phyloP scores from a whole-genome alignment of 2,888 invertebrate species.

The Calameuta pallipes region DNA sequence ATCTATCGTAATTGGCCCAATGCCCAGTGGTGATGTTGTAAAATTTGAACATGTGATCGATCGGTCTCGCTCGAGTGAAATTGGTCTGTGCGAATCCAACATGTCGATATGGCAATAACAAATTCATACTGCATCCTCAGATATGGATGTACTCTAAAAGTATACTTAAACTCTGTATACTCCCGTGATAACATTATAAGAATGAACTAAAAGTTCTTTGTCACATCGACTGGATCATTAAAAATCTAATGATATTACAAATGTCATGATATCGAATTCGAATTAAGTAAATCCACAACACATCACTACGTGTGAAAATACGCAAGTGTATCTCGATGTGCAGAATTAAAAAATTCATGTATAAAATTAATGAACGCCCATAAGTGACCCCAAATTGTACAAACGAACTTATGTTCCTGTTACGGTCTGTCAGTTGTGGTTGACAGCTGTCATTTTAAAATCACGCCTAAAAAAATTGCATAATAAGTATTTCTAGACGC shows the following conservation, averaged over 20 bases:
- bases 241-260: neutral
- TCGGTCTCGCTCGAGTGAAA: slow-evolving; percentile 33
- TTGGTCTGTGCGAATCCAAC: slow-evolving; percentile 22
- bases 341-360: slow-evolving; percentile 8
- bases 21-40: slow-evolving; percentile 45
- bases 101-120: no score
- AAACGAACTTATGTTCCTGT: slow-evolving; percentile 33
- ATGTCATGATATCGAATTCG: neutral
- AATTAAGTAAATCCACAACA: neutral
- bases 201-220: no score
- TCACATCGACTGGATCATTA: neutral
- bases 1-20: slow-evolving; percentile 40
- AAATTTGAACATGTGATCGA: slow-evolving; percentile 54
- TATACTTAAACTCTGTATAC: no score
- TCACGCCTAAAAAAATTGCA: slow-evolving; percentile 49
- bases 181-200: no score
- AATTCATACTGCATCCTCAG: no score
- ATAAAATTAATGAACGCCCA: slow-evolving; percentile 33
- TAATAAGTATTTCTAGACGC: slow-evolving; percentile 22
- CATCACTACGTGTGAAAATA: neutral
- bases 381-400: slow-evolving; percentile 19
- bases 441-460: slow-evolving; percentile 64
- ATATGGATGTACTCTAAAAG: no score
- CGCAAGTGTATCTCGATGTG: neutral
- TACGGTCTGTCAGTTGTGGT: slow-evolving; percentile 55